phyloP scores from a whole-genome alignment of 2,113 vertebrate species.

The Proterorhinus semilunaris region DNA sequence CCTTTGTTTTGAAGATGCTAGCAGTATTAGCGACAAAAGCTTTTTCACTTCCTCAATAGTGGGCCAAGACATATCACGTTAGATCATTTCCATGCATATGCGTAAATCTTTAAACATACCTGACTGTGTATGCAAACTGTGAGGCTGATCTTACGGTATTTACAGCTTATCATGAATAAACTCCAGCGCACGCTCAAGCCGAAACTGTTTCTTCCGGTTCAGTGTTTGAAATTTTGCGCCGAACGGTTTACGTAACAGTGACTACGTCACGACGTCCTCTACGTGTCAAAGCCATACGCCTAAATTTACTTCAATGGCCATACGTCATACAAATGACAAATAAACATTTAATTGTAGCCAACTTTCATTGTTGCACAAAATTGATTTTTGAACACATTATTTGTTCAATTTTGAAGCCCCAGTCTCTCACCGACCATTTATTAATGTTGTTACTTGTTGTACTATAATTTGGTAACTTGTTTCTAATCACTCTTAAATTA shows the following conservation, averaged over 20 bases:
- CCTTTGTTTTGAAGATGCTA: background rate
- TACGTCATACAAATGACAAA: no score
- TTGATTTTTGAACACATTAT: no score
- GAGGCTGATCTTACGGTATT: accelerated
- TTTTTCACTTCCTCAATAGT: no score
- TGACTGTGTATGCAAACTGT: background rate
- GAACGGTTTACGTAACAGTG: constrained; percentile 65
- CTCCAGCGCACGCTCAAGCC: background rate
- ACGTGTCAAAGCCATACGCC: background rate
- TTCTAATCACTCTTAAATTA: no score
- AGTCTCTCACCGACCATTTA: no score
- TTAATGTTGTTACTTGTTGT: no score
- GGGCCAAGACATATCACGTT: background rate
- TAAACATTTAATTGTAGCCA: no score
- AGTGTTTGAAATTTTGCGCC: constrained; percentile 81
- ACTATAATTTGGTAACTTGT: no score
- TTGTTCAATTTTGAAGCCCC: no score
- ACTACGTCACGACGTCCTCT: constrained; percentile 36
- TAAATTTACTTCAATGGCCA: no score
- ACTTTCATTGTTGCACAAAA: no score
- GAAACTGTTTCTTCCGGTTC: constrained; percentile 28
- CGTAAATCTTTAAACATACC: constrained; percentile 4
- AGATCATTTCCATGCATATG: background rate
- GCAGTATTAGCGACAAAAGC: constrained; percentile 17
- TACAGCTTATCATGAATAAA: background rate